Percentiles rank a stretch among this genome's conserved stretches.
Evolutionary conservation across 2,888 invertebrate genomes (phyloP).

Genomic region (Ypsolopha scabrella): DNA sequence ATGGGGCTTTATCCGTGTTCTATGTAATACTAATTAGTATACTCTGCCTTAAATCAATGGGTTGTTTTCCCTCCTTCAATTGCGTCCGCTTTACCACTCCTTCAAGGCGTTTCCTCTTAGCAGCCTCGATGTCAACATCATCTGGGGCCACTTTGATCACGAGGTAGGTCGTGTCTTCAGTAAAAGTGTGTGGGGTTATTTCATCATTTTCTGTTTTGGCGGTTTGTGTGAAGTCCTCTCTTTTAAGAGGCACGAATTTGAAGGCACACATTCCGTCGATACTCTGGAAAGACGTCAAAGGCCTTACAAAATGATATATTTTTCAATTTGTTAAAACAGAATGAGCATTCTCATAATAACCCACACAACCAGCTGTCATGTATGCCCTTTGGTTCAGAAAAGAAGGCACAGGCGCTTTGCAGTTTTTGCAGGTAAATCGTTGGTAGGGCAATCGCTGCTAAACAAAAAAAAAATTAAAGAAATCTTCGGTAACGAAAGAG

Average conservation of each 20-base stretch:
- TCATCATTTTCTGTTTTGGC: constrained; percentile 20
- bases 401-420: no score
- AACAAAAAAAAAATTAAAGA: no score
- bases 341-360: no score
- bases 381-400: no score
- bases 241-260: constrained; percentile 36
- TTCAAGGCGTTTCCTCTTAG: constrained; percentile 28
- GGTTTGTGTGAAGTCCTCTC: background rate
- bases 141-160: constrained; percentile 43
- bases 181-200: constrained; percentile 30
- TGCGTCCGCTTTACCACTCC: constrained; percentile 27
- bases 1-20: no score
- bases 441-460: no score
- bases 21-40: no score
- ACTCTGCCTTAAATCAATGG: constrained; percentile 43
- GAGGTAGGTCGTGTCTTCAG: constrained; percentile 43
- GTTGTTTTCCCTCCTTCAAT: constrained; percentile 31
- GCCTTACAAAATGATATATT: no score
- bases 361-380: no score
- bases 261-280: constrained; percentile 33
- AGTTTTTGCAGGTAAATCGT: no score
- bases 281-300: constrained; percentile 19
- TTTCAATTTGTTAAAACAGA: no score
- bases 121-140: constrained; percentile 21
- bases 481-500: no score